Conservation (phyloP, 2,888 invertebrate genomes). For the Scelioninae gen. 1 region DNA sequence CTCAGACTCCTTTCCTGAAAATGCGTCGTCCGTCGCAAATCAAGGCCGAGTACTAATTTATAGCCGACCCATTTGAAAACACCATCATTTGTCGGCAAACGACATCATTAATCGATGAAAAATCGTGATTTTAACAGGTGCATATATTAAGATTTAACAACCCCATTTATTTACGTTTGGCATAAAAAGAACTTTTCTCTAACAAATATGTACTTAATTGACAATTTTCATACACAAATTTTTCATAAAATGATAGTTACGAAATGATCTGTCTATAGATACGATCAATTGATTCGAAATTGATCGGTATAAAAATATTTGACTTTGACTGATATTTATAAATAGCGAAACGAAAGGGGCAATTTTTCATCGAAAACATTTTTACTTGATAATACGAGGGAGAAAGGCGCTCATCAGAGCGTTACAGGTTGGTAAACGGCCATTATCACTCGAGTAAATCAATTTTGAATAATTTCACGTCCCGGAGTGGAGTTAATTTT, state of each 20-base stretch:
- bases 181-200: not conserved
- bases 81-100: conserved; percentile 10
- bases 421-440: conserved; percentile 36
- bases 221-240: not conserved
- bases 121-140: conserved; percentile 18
- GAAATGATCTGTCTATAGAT: not conserved
- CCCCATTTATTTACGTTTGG: not conserved
- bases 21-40: conserved; percentile 33
- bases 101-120: conserved; percentile 36
- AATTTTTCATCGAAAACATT: conserved; percentile 38
- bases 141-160: conserved; percentile 5
- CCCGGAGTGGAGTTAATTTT: conserved; percentile 55
- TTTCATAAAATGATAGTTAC: not conserved
- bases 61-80: conserved; percentile 21
- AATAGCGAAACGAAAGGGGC: not conserved
- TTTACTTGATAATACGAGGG: conserved; percentile 16
- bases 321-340: conserved; percentile 16
- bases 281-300: not conserved
- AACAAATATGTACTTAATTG: no score
- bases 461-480: conserved; percentile 64
- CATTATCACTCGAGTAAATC: conserved; percentile 58
- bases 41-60: conserved; percentile 50
- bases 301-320: not conserved
- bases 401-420: conserved; percentile 7
- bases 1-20: conserved; percentile 39